Conservation (phyloP, 2,888 invertebrate species). For the Glaucopsyche alexis region DNA sequence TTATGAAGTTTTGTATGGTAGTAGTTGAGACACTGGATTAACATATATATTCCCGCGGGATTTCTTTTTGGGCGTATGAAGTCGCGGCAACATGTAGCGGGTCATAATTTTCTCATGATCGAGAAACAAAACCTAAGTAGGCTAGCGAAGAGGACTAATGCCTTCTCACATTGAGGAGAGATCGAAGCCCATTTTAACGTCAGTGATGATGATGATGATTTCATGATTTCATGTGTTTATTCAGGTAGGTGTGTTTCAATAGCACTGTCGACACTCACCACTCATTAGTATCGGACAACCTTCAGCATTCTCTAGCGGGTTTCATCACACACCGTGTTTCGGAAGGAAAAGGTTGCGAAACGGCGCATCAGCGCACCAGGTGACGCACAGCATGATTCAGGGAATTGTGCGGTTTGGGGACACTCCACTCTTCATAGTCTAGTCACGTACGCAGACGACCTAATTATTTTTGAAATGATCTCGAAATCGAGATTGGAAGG, state of each 20-base stretch:
- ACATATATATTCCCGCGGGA: too few relatives aligned
- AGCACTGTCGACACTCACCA: constrained; percentile 15
- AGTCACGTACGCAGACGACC: constrained; percentile 61
- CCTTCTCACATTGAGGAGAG: too few relatives aligned
- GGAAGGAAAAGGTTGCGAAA: constrained; percentile 53
- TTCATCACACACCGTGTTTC: constrained; percentile 35
- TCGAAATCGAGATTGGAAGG: background rate
- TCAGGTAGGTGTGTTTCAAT: constrained; percentile 7
- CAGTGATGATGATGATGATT: background rate
- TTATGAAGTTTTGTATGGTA: too few relatives aligned
- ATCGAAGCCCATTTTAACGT: background rate
- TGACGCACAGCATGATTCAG: constrained; percentile 63
- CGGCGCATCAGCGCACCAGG: constrained; percentile 51
- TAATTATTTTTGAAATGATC: background rate
- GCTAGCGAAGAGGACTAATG: too few relatives aligned
- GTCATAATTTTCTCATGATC: too few relatives aligned
- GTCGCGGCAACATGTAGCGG: too few relatives aligned
- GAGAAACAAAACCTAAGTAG: too few relatives aligned
- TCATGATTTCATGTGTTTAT: background rate
- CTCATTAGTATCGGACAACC: constrained; percentile 53
- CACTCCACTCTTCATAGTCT: constrained; percentile 46
- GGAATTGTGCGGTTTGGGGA: constrained; percentile 48
- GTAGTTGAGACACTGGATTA: too few relatives aligned
- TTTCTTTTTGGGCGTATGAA: too few relatives aligned
- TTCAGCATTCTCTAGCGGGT: constrained; percentile 28